Evolutionary conservation across 2,113 vertebrate genomes (phyloP).

Genomic region (Oceanodroma tethys): DNA sequence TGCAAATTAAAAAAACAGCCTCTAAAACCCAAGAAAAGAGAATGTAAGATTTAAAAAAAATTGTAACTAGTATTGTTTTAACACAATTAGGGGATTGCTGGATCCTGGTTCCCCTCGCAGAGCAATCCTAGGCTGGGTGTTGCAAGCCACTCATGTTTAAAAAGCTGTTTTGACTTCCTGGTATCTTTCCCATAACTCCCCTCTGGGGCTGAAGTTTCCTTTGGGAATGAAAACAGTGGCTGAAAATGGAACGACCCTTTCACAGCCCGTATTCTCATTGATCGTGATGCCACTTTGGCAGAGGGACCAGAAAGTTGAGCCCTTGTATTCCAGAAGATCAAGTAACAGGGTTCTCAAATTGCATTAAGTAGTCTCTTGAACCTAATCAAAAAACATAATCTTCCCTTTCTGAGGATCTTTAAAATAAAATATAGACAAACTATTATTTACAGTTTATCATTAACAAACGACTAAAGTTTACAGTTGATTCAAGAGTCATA

Average conservation of each 20-base stretch:
- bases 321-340: not conserved
- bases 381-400: not conserved
- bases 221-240: not conserved
- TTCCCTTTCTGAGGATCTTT: not conserved
- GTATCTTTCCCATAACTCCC: not conserved
- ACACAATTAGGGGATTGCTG: not conserved
- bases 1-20: not conserved
- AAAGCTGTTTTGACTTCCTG: not conserved
- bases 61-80: not conserved
- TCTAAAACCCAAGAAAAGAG: not conserved
- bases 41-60: not conserved
- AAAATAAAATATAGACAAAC: not conserved
- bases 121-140: not conserved
- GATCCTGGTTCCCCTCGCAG: not conserved
- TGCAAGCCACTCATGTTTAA: not conserved
- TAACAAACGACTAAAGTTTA: not conserved
- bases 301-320: not conserved
- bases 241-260: not conserved
- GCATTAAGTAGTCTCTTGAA: not conserved
- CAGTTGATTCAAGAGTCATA: not conserved
- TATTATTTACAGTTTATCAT: not conserved
- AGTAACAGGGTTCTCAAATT: not conserved
- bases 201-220: not conserved
- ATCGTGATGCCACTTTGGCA: not conserved
- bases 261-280: not conserved